phyloP scores from a whole-genome alignment of 2,888 invertebrate species.

The Pandemis corylana region DNA sequence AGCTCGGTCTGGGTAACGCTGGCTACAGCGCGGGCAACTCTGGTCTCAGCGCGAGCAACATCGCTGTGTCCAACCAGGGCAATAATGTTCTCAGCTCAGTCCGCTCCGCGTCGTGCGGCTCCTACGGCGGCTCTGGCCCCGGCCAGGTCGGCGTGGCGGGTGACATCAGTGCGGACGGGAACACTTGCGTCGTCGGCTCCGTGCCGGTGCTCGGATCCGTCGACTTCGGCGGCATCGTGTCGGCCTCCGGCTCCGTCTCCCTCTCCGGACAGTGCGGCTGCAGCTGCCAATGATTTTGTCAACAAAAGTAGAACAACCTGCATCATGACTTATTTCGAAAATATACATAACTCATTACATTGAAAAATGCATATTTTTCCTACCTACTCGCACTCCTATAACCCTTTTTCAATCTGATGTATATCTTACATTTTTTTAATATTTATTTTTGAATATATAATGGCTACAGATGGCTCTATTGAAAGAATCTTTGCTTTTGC shows the following conservation, averaged over 20 bases:
- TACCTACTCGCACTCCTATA: neutral
- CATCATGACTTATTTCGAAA: neutral
- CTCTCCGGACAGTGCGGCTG: conserved; percentile 30
- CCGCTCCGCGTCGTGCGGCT: too few species aligned
- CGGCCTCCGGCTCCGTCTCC: conserved; percentile 50
- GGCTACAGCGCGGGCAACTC: too few species aligned
- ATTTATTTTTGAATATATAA: too few species aligned
- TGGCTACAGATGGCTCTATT: too few species aligned
- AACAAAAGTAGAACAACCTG: too few species aligned
- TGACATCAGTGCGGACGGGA: conserved; percentile 51
- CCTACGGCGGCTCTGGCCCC: too few species aligned
- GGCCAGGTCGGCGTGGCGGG: conserved; percentile 48
- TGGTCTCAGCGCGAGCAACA: too few species aligned
- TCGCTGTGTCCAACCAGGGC: too few species aligned
- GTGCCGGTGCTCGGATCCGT: conserved; percentile 58
- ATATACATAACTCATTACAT: neutral
- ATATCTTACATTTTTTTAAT: too few species aligned
- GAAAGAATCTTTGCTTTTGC: too few species aligned
- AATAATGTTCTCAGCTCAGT: too few species aligned
- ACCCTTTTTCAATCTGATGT: too few species aligned
- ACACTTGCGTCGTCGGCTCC: conserved; percentile 53
- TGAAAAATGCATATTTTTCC: neutral
- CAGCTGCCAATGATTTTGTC: neutral
- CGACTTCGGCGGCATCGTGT: conserved; percentile 52
- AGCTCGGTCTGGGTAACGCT: neutral